These are phyloP conservation scores for Panurus biarmicus DNA, from an alignment of 2,113 vertebrate species.

Conservation along the genomic window DNA sequence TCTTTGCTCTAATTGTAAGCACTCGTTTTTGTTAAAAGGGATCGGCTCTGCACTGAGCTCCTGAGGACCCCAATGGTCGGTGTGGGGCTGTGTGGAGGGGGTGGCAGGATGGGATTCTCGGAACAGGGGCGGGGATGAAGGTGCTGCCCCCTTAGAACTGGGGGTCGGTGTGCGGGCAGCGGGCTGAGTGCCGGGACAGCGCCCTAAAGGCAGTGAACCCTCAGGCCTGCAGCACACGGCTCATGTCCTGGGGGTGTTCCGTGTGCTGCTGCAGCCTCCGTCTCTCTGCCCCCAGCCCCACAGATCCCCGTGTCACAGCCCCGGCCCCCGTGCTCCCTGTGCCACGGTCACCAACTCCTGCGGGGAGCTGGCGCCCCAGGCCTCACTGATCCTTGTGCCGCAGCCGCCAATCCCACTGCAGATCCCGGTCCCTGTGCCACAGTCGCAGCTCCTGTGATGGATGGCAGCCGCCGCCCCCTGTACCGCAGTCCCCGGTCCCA, in stretches of 20 bases:
- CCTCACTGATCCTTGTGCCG: neutral
- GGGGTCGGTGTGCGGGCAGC: rapidly evolving
- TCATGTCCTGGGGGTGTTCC: neutral
- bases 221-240: neutral
- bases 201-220: rapidly evolving
- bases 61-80: rapidly evolving
- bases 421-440: neutral
- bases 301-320: neutral
- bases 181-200: rapidly evolving
- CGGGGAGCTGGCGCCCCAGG: too few species aligned
- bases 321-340: neutral
- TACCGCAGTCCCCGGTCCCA: neutral
- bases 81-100: too few species aligned
- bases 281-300: neutral
- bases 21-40: rapidly evolving
- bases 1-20: neutral
- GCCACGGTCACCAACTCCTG: neutral
- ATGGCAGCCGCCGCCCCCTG: neutral
- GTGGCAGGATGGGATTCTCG: neutral
- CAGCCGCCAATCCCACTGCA: neutral
- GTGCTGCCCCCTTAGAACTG: rapidly evolving
- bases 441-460: neutral
- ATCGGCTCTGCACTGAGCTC: rapidly evolving
- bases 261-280: neutral
- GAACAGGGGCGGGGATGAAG: neutral